Conservation (phyloP, 2,888 invertebrate genomes). For the Clostera curtula region DNA sequence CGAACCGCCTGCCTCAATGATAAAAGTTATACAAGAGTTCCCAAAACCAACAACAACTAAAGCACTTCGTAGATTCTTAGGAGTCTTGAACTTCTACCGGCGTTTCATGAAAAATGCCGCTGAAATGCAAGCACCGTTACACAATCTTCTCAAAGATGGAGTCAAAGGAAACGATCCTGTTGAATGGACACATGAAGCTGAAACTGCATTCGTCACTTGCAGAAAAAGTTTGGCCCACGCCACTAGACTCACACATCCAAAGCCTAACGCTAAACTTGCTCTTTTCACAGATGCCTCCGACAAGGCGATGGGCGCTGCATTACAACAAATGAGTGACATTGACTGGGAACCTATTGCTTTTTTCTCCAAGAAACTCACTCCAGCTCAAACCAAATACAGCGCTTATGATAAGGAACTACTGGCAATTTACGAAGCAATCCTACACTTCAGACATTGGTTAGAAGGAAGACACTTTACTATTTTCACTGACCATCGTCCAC, state of each 20-base stretch:
- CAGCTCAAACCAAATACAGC: slow-evolving; percentile 5
- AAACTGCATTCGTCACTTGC: background rate
- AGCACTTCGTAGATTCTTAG: slow-evolving; percentile 1
- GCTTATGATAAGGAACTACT: slow-evolving; percentile 14
- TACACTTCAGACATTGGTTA: slow-evolving; percentile 10
- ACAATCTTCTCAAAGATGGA: background rate
- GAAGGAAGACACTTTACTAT: slow-evolving; percentile 8
- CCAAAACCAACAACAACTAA: background rate
- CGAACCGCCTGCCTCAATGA: slow-evolving; percentile 1
- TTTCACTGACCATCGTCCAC: slow-evolving; percentile 16
- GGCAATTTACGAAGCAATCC: slow-evolving; percentile 22
- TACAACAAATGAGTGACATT: slow-evolving; percentile 7
- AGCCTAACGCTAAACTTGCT: background rate
- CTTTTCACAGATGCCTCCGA: slow-evolving; percentile 10
- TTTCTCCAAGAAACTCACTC: slow-evolving; percentile 11
- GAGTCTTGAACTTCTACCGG: slow-evolving; percentile 1
- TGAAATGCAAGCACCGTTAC: background rate
- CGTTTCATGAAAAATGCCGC: background rate
- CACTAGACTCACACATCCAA: background rate
- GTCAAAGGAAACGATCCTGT: background rate
- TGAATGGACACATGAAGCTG: background rate
- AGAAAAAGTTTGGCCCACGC: background rate
- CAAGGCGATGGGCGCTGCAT: slow-evolving; percentile 4
- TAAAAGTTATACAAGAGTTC: slow-evolving; percentile 1
- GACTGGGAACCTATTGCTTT: slow-evolving; percentile 10